A percentile compares a stretch with the other conserved stretches of the same genome.
phyloP scores from a whole-genome alignment of 2,113 vertebrate genomes.

The Motacilla tschutschensis region DNA sequence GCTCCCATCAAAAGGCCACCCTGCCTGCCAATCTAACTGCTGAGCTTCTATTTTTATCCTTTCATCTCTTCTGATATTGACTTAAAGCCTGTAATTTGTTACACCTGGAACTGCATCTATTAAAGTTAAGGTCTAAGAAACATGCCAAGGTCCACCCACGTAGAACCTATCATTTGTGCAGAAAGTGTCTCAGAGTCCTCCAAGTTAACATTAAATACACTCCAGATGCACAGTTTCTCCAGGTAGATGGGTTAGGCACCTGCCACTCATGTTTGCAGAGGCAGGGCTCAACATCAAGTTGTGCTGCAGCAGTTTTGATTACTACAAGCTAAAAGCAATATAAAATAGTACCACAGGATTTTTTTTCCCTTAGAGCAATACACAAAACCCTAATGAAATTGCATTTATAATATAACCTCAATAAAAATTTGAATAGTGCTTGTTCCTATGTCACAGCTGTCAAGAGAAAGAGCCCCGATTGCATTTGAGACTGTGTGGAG shows the following conservation, averaged over 20 bases:
- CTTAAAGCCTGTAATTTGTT: slow-evolving; percentile 21
- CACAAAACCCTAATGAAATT: slow-evolving; percentile 34
- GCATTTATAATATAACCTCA: slow-evolving; percentile 32
- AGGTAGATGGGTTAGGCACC: background rate
- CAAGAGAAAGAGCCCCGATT: background rate
- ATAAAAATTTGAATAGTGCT: slow-evolving; percentile 39
- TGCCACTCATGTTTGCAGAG: background rate
- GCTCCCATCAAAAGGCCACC: background rate
- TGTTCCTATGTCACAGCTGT: slow-evolving; percentile 37
- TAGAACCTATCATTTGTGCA: background rate
- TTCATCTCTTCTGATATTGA: background rate
- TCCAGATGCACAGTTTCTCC: background rate
- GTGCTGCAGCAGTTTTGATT: background rate
- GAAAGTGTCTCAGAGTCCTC: background rate
- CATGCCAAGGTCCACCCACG: background rate
- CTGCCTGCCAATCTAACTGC: background rate
- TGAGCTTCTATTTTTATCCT: slow-evolving; percentile 6
- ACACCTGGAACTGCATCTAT: slow-evolving; percentile 8
- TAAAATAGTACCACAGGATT: background rate
- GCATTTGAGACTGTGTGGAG: background rate
- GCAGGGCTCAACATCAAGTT: background rate
- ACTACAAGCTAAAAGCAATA: background rate
- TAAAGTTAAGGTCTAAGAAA: background rate
- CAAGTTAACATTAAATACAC: background rate
- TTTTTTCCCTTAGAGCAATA: slow-evolving; percentile 18